Base-by-base conservation (phyloP, 2,888 invertebrate species). In the Plusia festucae region DNA sequence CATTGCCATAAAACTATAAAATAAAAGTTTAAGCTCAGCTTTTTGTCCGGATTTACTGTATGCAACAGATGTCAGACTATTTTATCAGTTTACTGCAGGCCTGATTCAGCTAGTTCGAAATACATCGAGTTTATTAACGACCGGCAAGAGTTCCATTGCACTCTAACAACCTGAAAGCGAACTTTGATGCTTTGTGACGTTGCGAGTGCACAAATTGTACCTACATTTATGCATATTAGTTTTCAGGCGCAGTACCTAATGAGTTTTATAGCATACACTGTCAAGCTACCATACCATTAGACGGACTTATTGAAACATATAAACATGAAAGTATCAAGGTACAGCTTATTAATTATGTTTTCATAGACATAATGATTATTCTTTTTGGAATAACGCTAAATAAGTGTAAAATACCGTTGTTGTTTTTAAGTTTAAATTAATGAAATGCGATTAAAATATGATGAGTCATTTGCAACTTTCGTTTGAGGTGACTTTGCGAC, bases 41-140 rank as follows among this genome's bases (percentile, higher is more conserved):
- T 40, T 40, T n/a, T n/a, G n/a, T n/a, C n/a, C 1, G 40, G n/a
- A 40, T 40, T n/a, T 5, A 40, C 3, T 40, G n/a, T 0, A 40
- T 40, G 40, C 40, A 40, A 40, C 40, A 40, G 40, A 40, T 40
- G 40, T 40, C 40, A 40, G 40, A 40, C 5, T n/a, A 40, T n/a
- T 15, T 40, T 40, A 40, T 40, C 40, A 40, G 40, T 40, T 40
- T n/a, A n/a, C 40, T n/a, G n/a, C 40, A 40, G 40, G 40, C 40
- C n/a, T 40, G 40, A 40, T n/a, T 40, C 40, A 40, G 40, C 40
- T 40, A n/a, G n/a, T 40, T n/a, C n/a, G 40, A 40, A 40, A 40
- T 40, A 40, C n/a, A 40, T 40, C 40, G 40, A 40, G 40, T 40
- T 34, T 30, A 40, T n/a, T 40, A 40, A 40, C n/a, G n/a, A 40